Evolutionary conservation across 1,140 invertebrate genomes (phyloP), one percentile per base, ranked within the genome.

Genomic region (Asobara japonica): DNA sequence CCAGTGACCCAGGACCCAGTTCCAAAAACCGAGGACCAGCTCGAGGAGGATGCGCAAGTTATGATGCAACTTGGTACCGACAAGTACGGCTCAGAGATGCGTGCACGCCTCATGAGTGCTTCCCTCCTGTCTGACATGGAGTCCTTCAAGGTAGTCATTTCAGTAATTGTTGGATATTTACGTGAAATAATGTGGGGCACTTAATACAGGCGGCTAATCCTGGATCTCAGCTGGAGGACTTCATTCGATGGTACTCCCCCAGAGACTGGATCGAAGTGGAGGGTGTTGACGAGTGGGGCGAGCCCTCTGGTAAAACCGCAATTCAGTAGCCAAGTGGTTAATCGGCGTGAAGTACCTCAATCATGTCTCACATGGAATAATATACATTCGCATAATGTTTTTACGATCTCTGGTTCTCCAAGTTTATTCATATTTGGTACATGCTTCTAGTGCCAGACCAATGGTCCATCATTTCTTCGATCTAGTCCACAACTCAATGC

Each of bases 201-300:
- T 10, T 41, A 69, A 71, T 10, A 1, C 48, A 94, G 91, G 97
- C 98, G 2, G 98, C 98, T 0, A 99, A 99, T 90, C 97, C 97
- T 1, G 94, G 93, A 0, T 92, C 93, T 20, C 89, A 91, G n/a
- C 84, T 99, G 16, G 97, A 96, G 83, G 98, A 99, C 84, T 99
- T 99, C 86, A 97, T 99, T 68, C 90, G 96, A 67, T 99, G 97
- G 97, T 98, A 99, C 83, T 99, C 97, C 0, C 98, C 98, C 0
- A 89, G 96, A 41, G 98, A 99, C 84, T 98, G 96, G 94, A 91
- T 95, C 27, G 92, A 94, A 64, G 89, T 91, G 29, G 89, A 90
- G 3, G 80, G 76, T 48, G 31, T 84, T 1, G 84, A 89, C 74
- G 82, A 89, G 80, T 90, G 88, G 89, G 85, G 84, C 18, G 85